These are phyloP conservation scores for Azorinus chamasolen DNA, from an alignment of 2,888 invertebrate species.

Conservation along the genomic window DNA sequence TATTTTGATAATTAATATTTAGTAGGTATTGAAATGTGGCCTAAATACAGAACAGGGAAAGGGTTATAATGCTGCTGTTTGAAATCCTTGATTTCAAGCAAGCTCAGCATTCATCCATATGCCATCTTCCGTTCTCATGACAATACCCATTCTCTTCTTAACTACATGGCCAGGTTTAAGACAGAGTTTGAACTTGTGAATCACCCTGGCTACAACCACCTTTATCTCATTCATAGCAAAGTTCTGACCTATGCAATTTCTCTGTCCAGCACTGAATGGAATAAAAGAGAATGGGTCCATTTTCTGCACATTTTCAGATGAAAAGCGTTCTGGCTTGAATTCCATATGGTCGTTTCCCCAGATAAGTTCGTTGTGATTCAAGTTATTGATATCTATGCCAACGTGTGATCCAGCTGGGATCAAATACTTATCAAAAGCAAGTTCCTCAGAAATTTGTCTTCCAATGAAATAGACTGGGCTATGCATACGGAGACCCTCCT, in stretches of 20 bases:
- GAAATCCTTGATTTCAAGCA: too few species aligned
- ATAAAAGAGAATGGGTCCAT: conserved; percentile 75
- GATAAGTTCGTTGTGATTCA: conserved; percentile 79
- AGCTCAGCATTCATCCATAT: conserved; percentile 67
- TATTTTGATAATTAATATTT: too few species aligned
- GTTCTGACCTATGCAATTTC: conserved; percentile 83
- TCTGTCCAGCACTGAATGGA: conserved; percentile 82
- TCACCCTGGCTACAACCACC: conserved; percentile 70
- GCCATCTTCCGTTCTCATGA: conserved; percentile 77
- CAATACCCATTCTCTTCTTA: conserved; percentile 70
- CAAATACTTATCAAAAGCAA: conserved; percentile 71
- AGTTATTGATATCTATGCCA: conserved; percentile 71
- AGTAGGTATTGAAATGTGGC: too few species aligned
- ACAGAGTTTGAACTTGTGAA: conserved; percentile 70
- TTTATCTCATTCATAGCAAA: conserved; percentile 82
- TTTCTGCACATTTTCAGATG: conserved; percentile 70
- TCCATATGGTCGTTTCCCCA: conserved; percentile 74
- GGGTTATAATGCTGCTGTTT: too few species aligned
- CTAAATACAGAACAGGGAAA: too few species aligned
- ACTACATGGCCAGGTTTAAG: conserved; percentile 72
- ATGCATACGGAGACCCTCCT: conserved; percentile 71
- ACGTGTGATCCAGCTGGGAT: conserved; percentile 73
- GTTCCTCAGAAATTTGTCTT: conserved; percentile 70
- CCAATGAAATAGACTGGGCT: conserved; percentile 70
- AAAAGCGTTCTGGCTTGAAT: conserved; percentile 77